Conservation (phyloP, 1,140 invertebrate genomes). For the Copidosoma floridanum region DNA sequence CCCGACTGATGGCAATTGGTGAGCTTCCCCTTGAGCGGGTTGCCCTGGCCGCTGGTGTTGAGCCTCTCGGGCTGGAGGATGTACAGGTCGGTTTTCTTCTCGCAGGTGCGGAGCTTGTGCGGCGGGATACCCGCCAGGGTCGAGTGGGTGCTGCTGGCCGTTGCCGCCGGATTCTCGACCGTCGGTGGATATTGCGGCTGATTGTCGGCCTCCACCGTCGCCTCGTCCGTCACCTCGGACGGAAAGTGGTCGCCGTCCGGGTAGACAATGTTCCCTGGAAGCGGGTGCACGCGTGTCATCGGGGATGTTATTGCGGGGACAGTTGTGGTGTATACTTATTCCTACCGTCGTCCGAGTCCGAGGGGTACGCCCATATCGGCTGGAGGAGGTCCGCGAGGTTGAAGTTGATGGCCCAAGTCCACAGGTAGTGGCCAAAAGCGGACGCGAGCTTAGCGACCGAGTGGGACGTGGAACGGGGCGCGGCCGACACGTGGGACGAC, state of each 20-base stretch:
- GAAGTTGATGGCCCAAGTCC: constrained; percentile 46
- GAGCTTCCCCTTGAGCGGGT: constrained; percentile 82
- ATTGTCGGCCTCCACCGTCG: constrained; percentile 30
- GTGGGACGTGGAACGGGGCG: constrained; percentile 51
- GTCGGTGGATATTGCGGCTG: constrained; percentile 37
- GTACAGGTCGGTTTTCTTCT: constrained; percentile 84
- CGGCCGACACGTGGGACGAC: constrained; percentile 68
- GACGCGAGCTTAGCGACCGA: constrained; percentile 40
- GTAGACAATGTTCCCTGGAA: constrained; percentile 41
- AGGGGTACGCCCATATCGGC: constrained; percentile 44
- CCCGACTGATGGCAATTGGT: constrained; percentile 87
- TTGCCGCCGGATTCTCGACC: constrained; percentile 43
- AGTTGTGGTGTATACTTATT: constrained; percentile 21
- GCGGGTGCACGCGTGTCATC: not conserved
- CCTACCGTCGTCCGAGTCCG: constrained; percentile 53
- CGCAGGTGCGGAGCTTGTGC: constrained; percentile 69
- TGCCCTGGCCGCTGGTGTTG: constrained; percentile 72
- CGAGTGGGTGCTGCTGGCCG: constrained; percentile 45
- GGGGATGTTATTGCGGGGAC: too few species aligned
- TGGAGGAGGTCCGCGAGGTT: constrained; percentile 50
- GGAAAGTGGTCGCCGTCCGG: constrained; percentile 40
- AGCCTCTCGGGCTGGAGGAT: constrained; percentile 78
- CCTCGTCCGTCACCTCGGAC: constrained; percentile 42
- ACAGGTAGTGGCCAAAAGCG: constrained; percentile 42
- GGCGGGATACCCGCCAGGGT: constrained; percentile 45